Conservation (phyloP, 2,113 vertebrate species). For the Lepus americanus region DNA sequence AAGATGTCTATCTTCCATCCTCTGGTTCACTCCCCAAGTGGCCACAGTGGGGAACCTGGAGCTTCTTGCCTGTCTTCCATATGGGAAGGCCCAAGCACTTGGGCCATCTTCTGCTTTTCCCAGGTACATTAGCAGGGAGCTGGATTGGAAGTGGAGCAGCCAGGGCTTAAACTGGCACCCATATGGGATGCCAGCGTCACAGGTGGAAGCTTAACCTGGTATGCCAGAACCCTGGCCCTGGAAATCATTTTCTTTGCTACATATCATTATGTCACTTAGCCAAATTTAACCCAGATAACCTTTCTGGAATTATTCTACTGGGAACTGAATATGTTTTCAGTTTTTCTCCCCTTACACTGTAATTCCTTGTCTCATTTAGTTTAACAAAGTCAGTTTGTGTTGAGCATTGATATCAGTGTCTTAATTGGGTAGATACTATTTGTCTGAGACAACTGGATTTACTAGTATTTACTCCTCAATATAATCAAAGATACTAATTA, state of each 20-base stretch:
- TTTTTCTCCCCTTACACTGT: constrained; percentile 23
- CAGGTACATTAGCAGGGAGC: too few relatives aligned
- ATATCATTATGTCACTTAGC: background rate
- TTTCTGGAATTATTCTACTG: constrained; percentile 9
- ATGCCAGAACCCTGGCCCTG: background rate
- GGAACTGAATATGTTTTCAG: background rate
- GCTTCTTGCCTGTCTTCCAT: too few relatives aligned
- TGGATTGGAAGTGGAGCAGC: too few relatives aligned
- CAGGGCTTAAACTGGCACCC: too few relatives aligned
- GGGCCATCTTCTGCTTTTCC: too few relatives aligned
- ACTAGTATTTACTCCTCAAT: background rate
- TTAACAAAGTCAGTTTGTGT: background rate
- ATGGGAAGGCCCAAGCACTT: too few relatives aligned
- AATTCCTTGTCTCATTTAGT: constrained; percentile 31
- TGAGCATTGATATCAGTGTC: background rate
- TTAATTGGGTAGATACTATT: constrained; percentile 24
- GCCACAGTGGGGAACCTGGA: too few relatives aligned
- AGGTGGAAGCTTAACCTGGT: too few relatives aligned
- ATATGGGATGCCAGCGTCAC: too few relatives aligned
- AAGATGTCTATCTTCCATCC: too few relatives aligned
- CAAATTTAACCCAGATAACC: background rate
- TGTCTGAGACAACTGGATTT: constrained; percentile 14
- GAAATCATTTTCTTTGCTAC: background rate
- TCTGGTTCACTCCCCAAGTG: too few relatives aligned
- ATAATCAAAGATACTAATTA: background rate